phyloP scores from a whole-genome alignment of 1,140 invertebrate genomes.

The Cherax destructor region DNA sequence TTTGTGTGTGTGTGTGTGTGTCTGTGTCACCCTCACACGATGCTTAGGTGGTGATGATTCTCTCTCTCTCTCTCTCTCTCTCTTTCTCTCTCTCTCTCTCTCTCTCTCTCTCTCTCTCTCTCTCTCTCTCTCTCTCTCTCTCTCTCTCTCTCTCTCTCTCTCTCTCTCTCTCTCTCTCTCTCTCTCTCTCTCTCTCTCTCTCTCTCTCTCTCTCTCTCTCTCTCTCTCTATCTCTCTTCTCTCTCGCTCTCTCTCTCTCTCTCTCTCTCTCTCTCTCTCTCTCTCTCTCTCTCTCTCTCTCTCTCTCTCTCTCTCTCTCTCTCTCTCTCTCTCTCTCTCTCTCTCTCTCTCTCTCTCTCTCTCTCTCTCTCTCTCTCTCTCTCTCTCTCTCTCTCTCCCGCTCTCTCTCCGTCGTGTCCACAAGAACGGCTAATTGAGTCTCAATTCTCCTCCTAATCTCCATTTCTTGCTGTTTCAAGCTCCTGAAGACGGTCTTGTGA shows the following conservation, averaged over 20 bases:
- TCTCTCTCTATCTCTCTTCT: not conserved
- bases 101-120: constrained; percentile 29
- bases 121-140: constrained; percentile 55
- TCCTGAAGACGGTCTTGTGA: too few relatives aligned
- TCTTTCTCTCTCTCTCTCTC: too few relatives aligned
- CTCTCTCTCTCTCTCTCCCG: too few relatives aligned
- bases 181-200: constrained; percentile 16
- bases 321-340: constrained; percentile 27
- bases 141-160: constrained; percentile 55
- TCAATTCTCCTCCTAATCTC: too few relatives aligned
- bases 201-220: constrained; percentile 31
- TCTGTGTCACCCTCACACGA: too few relatives aligned
- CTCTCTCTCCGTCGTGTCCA: too few relatives aligned
- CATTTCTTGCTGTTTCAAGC: too few relatives aligned
- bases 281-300: constrained; percentile 55
- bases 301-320: constrained; percentile 53
- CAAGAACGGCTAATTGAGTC: too few relatives aligned
- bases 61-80: too few relatives aligned
- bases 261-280: constrained; percentile 50
- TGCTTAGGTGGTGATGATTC: too few relatives aligned
- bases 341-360: constrained; percentile 43
- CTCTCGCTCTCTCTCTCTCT: constrained; percentile 24
- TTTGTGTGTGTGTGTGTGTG: too few relatives aligned
- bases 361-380: too few relatives aligned
- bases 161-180: constrained; percentile 45